phyloP scores from a whole-genome alignment of 2,888 invertebrate genomes.

The Sepiola atlantica region DNA sequence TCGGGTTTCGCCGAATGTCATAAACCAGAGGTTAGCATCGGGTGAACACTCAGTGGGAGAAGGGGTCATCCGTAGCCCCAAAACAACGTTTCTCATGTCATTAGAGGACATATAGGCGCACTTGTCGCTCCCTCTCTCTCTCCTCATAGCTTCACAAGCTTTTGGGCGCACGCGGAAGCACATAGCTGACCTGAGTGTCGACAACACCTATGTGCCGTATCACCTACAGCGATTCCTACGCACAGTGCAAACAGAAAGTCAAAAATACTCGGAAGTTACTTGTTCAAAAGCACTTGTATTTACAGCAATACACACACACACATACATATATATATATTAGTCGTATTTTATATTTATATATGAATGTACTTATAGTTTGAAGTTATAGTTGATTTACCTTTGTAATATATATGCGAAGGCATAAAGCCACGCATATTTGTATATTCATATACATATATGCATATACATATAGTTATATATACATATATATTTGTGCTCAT shows the following conservation, averaged over 20 bases:
- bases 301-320: not conserved
- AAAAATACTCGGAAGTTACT: not conserved
- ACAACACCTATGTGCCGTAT: not conserved
- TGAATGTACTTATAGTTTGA: not conserved
- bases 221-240: not conserved
- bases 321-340: not conserved
- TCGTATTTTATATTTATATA: not conserved
- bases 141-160: not conserved
- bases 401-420: not conserved
- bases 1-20: not conserved
- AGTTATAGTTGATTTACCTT: too few relatives aligned
- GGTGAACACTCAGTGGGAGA: not conserved
- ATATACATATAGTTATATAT: not conserved
- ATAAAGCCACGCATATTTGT: not conserved
- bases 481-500: not conserved
- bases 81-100: not conserved
- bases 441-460: not conserved
- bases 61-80: not conserved
- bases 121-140: too few relatives aligned
- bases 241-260: not conserved
- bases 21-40: not conserved
- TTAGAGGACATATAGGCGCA: not conserved
- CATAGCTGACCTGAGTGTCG: conserved; percentile 32
- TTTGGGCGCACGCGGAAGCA: not conserved
- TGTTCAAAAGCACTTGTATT: not conserved